phyloP scores from a whole-genome alignment of 92 coral and sea anemone genomes.

The Umimayanthus chanpuru region DNA sequence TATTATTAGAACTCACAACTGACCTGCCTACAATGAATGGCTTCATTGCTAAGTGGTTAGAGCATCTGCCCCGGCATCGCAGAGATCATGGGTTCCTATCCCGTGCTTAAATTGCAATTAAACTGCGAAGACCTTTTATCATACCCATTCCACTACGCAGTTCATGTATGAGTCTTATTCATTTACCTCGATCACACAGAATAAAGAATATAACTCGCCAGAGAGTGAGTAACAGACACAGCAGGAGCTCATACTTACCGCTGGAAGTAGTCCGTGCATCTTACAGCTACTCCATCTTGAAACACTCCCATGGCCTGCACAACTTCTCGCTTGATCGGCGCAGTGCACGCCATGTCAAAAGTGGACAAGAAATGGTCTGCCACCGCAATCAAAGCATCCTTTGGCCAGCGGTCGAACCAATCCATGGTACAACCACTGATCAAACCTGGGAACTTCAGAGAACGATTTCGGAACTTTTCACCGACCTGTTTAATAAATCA shows the following conservation, averaged over 20 bases:
- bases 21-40: no score
- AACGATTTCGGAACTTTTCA: constrained; percentile 96
- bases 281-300: constrained; percentile 93
- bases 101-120: no score
- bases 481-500: constrained; percentile 70
- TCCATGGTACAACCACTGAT: constrained; percentile 99
- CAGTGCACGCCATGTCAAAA: constrained; percentile 83
- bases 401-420: constrained; percentile 99
- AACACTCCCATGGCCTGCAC: constrained; percentile 96
- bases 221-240: not conserved
- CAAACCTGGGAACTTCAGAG: constrained; percentile 94
- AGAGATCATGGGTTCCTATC: no score
- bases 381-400: constrained; percentile 96
- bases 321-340: constrained; percentile 77
- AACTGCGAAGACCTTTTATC: no score
- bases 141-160: no score
- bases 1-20: no score
- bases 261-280: constrained; percentile 89
- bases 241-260: constrained; percentile 49
- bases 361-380: constrained; percentile 89
- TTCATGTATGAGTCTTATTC: no score
- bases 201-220: no score
- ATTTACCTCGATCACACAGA: no score
- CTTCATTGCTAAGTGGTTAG: no score
- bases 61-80: no score